Conservation (phyloP, 2,888 invertebrate genomes). For the Pristionchus fissidentatus region DNA sequence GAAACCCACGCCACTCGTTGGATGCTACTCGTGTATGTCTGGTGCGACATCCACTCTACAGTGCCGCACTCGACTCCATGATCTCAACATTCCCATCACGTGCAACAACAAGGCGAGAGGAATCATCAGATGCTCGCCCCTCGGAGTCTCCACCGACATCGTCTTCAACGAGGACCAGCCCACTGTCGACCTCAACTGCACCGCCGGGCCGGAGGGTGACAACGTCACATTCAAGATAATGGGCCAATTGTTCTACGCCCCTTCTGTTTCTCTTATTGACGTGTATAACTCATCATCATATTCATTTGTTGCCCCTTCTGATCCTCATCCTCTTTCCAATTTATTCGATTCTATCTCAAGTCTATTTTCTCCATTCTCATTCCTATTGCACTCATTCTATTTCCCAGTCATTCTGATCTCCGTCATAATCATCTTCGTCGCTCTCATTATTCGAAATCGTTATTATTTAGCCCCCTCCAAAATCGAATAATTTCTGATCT, state of each 20-base stretch:
- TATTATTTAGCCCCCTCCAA: too few species aligned
- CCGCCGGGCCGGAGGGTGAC: conserved; percentile 23
- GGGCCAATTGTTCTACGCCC: not conserved
- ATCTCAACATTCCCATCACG: not conserved
- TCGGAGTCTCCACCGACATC: not conserved
- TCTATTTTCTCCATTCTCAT: too few species aligned
- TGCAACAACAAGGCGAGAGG: not conserved
- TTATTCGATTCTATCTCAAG: too few species aligned
- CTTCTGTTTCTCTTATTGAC: not conserved
- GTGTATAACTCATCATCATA: not conserved
- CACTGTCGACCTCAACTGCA: not conserved
- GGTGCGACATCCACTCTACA: not conserved
- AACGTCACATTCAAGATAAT: not conserved
- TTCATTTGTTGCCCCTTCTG: too few species aligned
- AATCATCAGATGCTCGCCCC: not conserved
- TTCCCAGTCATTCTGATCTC: too few species aligned
- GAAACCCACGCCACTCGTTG: not conserved
- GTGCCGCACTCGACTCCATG: not conserved
- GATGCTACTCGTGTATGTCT: not conserved
- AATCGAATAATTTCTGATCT: too few species aligned
- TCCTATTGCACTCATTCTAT: too few species aligned
- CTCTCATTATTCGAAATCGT: too few species aligned
- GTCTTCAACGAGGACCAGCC: not conserved
- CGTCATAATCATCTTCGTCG: too few species aligned
- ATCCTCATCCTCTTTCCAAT: too few species aligned